Evolutionary conservation across 2,888 invertebrate genomes (phyloP).

Genomic region (Drosophila falleni): DNA sequence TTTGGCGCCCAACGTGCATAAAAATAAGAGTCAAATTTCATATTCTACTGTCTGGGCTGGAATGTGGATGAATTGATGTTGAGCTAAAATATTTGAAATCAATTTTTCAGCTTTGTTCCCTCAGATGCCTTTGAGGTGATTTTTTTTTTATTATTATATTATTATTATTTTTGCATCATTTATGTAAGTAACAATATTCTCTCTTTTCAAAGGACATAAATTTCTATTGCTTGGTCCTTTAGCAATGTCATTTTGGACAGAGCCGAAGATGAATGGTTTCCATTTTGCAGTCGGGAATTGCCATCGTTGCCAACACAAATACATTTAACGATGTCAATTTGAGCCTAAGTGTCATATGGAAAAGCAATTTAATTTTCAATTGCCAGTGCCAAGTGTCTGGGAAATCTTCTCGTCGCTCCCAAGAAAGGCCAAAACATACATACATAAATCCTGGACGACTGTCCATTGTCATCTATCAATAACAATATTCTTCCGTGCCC

Average conservation of each 20-base stretch:
- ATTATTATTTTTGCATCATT: conserved; percentile 52
- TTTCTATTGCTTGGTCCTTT: conserved; percentile 35
- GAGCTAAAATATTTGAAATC: conserved; percentile 19
- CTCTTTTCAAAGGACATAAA: conserved; percentile 37
- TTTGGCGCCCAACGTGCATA: not conserved
- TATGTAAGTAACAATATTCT: conserved; percentile 36
- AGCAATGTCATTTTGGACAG: conserved; percentile 32
- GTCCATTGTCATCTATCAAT: conserved; percentile 71
- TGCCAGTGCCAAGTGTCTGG: conserved; percentile 42
- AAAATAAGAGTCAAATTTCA: not conserved
- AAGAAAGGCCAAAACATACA: not conserved
- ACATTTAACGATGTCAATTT: conserved; percentile 65
- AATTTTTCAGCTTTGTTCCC: conserved; percentile 17
- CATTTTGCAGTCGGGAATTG: conserved; percentile 55
- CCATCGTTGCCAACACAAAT: conserved; percentile 47
- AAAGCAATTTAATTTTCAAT: conserved; percentile 72
- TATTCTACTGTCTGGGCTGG: not conserved
- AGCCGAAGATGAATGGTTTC: conserved; percentile 56
- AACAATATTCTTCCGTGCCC: conserved; percentile 70
- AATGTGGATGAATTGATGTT: not conserved
- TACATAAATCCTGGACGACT: conserved; percentile 55
- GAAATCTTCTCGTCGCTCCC: not conserved
- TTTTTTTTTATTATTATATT: conserved; percentile 4
- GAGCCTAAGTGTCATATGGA: conserved; percentile 67
- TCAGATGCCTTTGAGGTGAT: conserved; percentile 3